phyloP scores from a whole-genome alignment of 2,113 vertebrate species.

The Serilophus lunatus region DNA sequence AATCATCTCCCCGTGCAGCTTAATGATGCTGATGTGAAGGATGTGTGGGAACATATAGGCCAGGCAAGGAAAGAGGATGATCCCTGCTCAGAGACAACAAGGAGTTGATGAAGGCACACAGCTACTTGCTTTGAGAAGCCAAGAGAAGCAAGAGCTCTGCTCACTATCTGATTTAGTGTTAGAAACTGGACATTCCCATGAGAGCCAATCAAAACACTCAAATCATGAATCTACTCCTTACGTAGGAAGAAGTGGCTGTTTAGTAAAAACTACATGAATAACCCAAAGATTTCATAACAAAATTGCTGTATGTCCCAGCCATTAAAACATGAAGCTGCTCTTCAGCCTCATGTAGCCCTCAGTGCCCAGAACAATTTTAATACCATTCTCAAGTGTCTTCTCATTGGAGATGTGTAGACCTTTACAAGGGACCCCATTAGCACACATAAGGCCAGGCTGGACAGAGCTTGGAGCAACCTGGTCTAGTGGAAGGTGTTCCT shows the following conservation, averaged over 20 bases:
- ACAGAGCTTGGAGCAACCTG: neutral
- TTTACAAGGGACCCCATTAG: neutral
- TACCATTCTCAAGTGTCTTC: neutral
- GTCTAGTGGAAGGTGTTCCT: neutral
- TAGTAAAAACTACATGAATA: neutral
- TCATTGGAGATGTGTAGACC: neutral
- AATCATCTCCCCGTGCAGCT: neutral
- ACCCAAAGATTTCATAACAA: neutral
- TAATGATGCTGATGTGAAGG: neutral
- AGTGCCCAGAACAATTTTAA: neutral
- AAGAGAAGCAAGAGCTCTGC: neutral
- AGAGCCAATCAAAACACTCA: neutral
- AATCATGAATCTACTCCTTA: neutral
- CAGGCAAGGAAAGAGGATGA: neutral
- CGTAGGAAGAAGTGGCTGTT: neutral
- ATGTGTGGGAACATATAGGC: rapidly evolving
- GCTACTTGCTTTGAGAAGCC: neutral
- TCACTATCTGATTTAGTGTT: neutral
- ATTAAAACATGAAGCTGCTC: neutral
- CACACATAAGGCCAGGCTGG: rapidly evolving
- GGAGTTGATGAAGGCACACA: neutral
- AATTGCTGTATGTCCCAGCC: neutral
- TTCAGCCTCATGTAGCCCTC: neutral
- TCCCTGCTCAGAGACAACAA: neutral
- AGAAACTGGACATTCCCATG: neutral